phyloP scores from a whole-genome alignment of 1,140 invertebrate species.

The Drosophila sp. region DNA sequence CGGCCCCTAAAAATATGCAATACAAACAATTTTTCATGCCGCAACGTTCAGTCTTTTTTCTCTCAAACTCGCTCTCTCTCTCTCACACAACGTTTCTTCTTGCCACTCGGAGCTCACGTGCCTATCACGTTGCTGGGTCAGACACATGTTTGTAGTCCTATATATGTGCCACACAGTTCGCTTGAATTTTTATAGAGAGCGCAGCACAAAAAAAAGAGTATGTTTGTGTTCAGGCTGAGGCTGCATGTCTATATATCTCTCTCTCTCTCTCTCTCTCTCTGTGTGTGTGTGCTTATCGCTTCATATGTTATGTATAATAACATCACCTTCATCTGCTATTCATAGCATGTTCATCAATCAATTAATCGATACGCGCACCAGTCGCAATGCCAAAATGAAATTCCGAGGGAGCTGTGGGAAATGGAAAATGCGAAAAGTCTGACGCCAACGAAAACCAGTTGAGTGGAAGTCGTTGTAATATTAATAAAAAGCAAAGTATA shows the following conservation, averaged over 20 bases:
- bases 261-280: conserved; percentile 11
- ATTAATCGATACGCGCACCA: conserved; percentile 69
- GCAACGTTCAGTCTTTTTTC: conserved; percentile 26
- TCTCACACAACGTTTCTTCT: conserved; percentile 7
- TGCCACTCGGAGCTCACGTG: conserved; percentile 48
- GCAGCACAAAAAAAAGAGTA: conserved; percentile 34
- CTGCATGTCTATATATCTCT: conserved; percentile 10
- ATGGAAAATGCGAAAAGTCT: not conserved
- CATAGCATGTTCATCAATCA: conserved; percentile 76
- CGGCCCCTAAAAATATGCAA: conserved; percentile 70
- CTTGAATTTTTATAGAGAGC: conserved; percentile 46
- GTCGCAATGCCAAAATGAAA: conserved; percentile 31
- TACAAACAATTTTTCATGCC: conserved; percentile 71
- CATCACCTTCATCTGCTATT: conserved; percentile 68
- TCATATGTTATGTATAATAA: conserved; percentile 52
- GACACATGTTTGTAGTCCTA: conserved; percentile 10
- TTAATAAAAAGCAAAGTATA: conserved; percentile 26
- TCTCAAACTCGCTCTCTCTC: conserved; percentile 6
- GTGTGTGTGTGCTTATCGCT: conserved; percentile 51
- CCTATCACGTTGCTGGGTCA: conserved; percentile 33
- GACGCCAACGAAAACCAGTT: not conserved
- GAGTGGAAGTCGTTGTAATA: conserved; percentile 31
- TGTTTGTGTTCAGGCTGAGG: too few species aligned
- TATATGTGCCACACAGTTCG: conserved; percentile 21
- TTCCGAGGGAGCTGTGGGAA: not conserved